A percentile compares a stretch with the other conserved stretches of the same genome.
Evolutionary conservation across 2,797 vertebrate species (phyloP).

Genomic region (Characodon lateralis): DNA sequence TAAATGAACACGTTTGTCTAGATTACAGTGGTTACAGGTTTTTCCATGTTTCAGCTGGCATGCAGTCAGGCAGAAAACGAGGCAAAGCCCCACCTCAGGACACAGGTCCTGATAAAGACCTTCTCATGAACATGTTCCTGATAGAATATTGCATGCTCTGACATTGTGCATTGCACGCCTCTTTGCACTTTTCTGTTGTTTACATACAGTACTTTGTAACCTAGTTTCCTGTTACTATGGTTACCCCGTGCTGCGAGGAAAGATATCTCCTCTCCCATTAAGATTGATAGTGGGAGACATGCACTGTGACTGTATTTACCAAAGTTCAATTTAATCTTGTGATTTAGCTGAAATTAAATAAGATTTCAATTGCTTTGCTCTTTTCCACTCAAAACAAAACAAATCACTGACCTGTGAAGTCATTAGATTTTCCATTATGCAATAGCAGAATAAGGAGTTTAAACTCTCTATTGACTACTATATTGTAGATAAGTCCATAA

Average conservation of each 20-base stretch:
- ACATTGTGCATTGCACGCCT: background rate
- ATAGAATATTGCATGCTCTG: conserved; percentile 23
- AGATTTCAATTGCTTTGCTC: conserved; percentile 14
- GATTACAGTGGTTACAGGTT: background rate
- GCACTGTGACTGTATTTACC: background rate
- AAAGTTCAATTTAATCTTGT: conserved; percentile 22
- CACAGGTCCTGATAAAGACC: background rate
- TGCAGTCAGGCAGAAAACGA: background rate
- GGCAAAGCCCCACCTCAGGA: background rate
- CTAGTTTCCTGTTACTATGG: conserved; percentile 70
- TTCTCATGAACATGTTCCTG: conserved; percentile 9
- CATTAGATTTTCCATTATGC: background rate
- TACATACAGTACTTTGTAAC: conserved; percentile 59
- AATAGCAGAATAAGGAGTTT: background rate
- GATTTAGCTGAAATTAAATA: conserved; percentile 24
- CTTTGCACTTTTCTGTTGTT: conserved; percentile 45
- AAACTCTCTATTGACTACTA: background rate
- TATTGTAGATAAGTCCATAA: background rate
- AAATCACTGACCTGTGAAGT: background rate
- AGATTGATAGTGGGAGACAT: background rate
- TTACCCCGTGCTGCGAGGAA: conserved; percentile 40
- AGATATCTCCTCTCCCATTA: conserved; percentile 14
- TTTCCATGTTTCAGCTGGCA: background rate
- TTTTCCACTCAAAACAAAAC: conserved; percentile 1
- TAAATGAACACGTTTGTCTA: background rate